These are phyloP conservation scores for Camponotus vicinus DNA, from an alignment of 1,140 invertebrate genomes.

Conservation along the genomic window DNA sequence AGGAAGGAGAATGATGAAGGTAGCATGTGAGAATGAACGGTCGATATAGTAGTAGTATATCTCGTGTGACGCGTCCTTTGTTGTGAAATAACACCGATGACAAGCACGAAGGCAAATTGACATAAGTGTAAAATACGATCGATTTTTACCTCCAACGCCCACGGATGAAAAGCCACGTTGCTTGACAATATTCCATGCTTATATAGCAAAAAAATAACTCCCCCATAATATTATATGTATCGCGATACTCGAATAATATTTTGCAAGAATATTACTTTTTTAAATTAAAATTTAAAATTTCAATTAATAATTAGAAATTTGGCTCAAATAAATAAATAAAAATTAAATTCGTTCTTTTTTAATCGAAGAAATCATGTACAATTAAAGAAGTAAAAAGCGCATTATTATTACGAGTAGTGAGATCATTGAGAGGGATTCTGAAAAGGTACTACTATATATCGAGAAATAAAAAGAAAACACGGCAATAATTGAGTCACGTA, in stretches of 20 bases:
- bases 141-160: not conserved
- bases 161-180: not conserved
- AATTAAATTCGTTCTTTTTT: not conserved
- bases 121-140: constrained; percentile 6
- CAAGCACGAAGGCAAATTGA: constrained; percentile 22
- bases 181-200: not conserved
- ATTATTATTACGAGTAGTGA: not conserved
- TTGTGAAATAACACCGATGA: constrained; percentile 22
- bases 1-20: not conserved
- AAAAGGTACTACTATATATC: not conserved
- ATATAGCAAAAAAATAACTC: not conserved
- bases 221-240: not conserved
- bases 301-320: not conserved
- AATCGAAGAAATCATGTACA: not conserved
- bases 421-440: not conserved
- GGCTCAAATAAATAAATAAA: not conserved
- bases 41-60: constrained; percentile 4
- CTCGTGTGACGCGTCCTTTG: not conserved
- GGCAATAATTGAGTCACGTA: not conserved
- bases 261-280: not conserved
- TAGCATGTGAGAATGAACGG: not conserved
- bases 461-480: not conserved
- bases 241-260: not conserved
- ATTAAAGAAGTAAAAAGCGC: not conserved
- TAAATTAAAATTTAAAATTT: constrained; percentile 11